Conservation (phyloP, 2,113 vertebrate genomes). For the Miniopterus natalensis region DNA sequence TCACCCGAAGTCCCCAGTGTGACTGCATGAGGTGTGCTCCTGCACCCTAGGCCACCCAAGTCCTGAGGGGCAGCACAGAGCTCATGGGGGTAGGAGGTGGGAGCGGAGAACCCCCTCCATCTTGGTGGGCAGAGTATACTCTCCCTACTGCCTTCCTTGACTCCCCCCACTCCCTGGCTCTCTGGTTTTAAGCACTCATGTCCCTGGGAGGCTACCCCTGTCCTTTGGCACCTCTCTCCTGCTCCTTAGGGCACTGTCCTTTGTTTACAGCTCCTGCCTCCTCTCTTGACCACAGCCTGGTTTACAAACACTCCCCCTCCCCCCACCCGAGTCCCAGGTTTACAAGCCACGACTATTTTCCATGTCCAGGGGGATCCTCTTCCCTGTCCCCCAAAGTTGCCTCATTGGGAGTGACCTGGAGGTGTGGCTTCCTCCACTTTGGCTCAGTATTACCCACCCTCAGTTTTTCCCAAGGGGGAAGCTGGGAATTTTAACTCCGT, state of each 20-base stretch:
- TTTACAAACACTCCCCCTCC: conserved; percentile 50
- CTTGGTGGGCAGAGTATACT: neutral
- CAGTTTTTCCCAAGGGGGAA: conserved; percentile 51
- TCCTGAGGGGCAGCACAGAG: neutral
- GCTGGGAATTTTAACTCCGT: conserved; percentile 32
- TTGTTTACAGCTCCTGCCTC: conserved; percentile 64
- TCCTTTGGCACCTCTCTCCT: neutral
- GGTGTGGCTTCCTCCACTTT: conserved; percentile 41
- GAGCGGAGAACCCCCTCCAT: neutral
- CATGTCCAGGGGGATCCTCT: neutral
- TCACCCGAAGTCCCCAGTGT: neutral
- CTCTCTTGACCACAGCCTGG: neutral
- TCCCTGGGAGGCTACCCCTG: neutral
- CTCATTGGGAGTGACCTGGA: neutral
- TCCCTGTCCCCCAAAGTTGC: neutral
- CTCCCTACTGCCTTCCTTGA: neutral
- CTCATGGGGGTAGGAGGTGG: neutral
- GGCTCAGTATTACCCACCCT: conserved; percentile 74
- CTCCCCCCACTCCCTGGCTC: neutral
- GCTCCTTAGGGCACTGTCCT: conserved; percentile 18
- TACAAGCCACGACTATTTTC: conserved; percentile 12
- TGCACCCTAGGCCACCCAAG: neutral
- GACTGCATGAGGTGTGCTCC: neutral
- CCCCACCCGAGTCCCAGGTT: conserved; percentile 60
- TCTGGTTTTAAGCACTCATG: neutral